phyloP scores from a whole-genome alignment of 2,797 vertebrate genomes.

The Crenuchus spilurus region DNA sequence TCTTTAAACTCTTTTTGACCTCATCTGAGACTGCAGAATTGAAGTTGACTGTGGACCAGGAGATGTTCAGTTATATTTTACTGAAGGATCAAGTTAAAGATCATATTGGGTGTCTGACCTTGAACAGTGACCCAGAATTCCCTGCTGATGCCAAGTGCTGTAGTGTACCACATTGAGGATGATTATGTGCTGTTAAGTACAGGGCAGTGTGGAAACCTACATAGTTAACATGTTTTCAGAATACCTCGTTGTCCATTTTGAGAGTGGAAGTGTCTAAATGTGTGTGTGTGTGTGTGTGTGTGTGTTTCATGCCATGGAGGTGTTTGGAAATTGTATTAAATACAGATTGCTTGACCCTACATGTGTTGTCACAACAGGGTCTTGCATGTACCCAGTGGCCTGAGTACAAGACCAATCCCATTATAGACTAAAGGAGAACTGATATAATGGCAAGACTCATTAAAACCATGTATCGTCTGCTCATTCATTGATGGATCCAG shows the following conservation, averaged over 20 bases:
- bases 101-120: slow-evolving; percentile 24
- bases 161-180: slow-evolving; percentile 30
- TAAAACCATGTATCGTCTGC: slow-evolving; percentile 74
- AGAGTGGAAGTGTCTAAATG: slow-evolving; percentile 34
- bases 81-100: background rate
- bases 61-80: slow-evolving; percentile 2
- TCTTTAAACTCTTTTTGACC: background rate
- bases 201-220: slow-evolving; percentile 1
- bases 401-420: slow-evolving; percentile 71
- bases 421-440: slow-evolving; percentile 67
- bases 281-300: slow-evolving; percentile 21
- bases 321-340: slow-evolving; percentile 76
- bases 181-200: slow-evolving; percentile 30
- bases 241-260: slow-evolving; percentile 17
- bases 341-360: slow-evolving; percentile 72
- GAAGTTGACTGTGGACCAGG: background rate
- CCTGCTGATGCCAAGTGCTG: slow-evolving; percentile 16
- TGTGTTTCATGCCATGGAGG: slow-evolving; percentile 63
- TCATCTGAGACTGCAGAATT: background rate
- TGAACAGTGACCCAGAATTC: slow-evolving; percentile 31
- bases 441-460: slow-evolving; percentile 75
- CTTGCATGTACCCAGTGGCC: slow-evolving; percentile 54
- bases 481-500: slow-evolving; percentile 72
- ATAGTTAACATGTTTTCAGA: slow-evolving; percentile 13
- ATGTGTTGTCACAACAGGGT: slow-evolving; percentile 63